These are phyloP conservation scores for Melospiza melodia DNA, from an alignment of 2,113 vertebrate genomes.

Conservation along the genomic window DNA sequence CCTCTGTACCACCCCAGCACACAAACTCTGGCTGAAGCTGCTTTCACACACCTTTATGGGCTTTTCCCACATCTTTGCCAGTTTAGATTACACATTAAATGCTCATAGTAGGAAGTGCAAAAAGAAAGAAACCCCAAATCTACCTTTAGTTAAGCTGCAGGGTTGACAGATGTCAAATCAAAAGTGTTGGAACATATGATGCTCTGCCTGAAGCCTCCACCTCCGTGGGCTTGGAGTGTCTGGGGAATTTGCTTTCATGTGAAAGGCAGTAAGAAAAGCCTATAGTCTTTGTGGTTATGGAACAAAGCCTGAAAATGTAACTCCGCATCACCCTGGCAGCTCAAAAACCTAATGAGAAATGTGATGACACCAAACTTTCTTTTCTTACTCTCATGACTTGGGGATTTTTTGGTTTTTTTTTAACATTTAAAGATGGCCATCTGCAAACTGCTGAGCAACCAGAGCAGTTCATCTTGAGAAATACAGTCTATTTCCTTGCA, in stretches of 20 bases:
- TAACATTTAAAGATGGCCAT: neutral
- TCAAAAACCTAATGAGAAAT: neutral
- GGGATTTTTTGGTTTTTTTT: neutral
- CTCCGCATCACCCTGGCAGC: neutral
- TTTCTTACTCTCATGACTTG: neutral
- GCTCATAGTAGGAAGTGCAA: neutral
- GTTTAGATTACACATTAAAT: neutral
- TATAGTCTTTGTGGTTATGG: neutral
- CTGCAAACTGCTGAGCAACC: neutral
- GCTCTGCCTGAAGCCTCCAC: neutral
- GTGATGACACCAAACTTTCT: neutral
- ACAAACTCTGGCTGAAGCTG: neutral
- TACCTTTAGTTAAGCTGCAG: neutral
- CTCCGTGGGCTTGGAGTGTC: fast-evolving
- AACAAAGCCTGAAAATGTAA: neutral
- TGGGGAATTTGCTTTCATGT: neutral
- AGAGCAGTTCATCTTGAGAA: neutral
- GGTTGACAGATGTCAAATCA: neutral
- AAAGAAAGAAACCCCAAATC: neutral
- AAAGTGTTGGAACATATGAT: neutral
- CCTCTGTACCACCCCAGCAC: neutral
- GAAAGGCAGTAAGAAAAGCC: neutral
- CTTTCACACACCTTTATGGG: too few species aligned
- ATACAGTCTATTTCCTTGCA: neutral
- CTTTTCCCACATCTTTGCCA: neutral